Base-by-base conservation (phyloP, 1,140 invertebrate genomes). In the Ladona fulva region DNA sequence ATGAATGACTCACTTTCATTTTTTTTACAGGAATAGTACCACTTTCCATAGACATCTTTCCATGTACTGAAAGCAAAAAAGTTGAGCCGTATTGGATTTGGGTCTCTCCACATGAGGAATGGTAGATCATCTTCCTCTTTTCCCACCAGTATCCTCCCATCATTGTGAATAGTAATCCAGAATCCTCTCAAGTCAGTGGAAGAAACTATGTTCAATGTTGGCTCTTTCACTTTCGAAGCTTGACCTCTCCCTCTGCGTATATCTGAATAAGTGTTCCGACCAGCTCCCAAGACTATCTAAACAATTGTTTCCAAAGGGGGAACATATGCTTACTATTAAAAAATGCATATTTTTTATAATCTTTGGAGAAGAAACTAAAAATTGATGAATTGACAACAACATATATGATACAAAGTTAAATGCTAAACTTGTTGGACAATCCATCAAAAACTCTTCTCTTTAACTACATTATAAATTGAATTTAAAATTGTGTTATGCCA, bases 41-140 rank as follows among this genome's bases (percentile, higher is more conserved):
- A 89, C 80, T 89, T 89, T 0, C 87, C 86, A 80, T 89, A 87
- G 0, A 89, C 86, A 6, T 85, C 85, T n/a, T 83, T 85, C 89
- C 89, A 90, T 0, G 88, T 85, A 25, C 87, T 86, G 77, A 91
- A 90, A 81, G 89, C 88, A 78, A 89, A 89, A 79, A 87, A 88
- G 76, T 85, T 86, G 7, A 90, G 82, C 7, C 84, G 80, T 24
- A 90, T 78, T 0, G 88, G 88, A 59, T 85, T 79, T 0, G 86
- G 81, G 81, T 91, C 90, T 59, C 79, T 82, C 84, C 87, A 90
- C 10, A 82, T 83, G 1, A 90, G 78, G 52, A 90, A 83, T 16
- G 88, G 86, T 44, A 88, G 77, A 16, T 82, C 80, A 22, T 89
- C 84, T 0, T 87, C 88, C 83, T 89, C 87, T 79, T 81, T 85